Conservation (phyloP, 2,888 invertebrate genomes). For the Meiosimyza platycephala region DNA sequence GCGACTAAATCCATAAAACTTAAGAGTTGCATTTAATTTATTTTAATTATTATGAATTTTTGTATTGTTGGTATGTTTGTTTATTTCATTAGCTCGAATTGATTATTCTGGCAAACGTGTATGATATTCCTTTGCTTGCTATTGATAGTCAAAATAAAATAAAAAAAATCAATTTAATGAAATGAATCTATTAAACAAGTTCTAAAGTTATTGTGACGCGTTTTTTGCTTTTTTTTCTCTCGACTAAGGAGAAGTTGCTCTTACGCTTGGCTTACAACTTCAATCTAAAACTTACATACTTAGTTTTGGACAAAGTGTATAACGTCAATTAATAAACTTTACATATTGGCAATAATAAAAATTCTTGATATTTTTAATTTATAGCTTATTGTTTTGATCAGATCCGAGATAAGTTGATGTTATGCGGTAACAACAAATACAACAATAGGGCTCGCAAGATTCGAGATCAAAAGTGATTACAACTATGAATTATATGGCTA, state of each 20-base stretch:
- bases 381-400: not conserved
- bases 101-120: conserved; percentile 50
- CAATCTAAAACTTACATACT: too few species aligned
- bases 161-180: not conserved
- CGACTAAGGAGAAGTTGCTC: too few species aligned
- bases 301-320: too few species aligned
- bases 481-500: not conserved
- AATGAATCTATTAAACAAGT: too few species aligned
- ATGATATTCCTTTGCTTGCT: conserved; percentile 36
- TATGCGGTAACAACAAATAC: too few species aligned
- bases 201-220: too few species aligned
- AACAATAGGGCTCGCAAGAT: too few species aligned
- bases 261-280: too few species aligned
- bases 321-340: too few species aligned
- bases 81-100: conserved; percentile 48
- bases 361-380: not conserved
- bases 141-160: conserved; percentile 6
- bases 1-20: conserved; percentile 11
- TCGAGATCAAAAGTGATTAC: not conserved
- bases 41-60: conserved; percentile 29
- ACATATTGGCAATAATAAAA: not conserved
- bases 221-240: too few species aligned
- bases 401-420: too few species aligned
- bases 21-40: conserved; percentile 35
- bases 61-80: conserved; percentile 35